phyloP scores from a whole-genome alignment of 2,797 vertebrate genomes.

The Hoplostethus mediterraneus region DNA sequence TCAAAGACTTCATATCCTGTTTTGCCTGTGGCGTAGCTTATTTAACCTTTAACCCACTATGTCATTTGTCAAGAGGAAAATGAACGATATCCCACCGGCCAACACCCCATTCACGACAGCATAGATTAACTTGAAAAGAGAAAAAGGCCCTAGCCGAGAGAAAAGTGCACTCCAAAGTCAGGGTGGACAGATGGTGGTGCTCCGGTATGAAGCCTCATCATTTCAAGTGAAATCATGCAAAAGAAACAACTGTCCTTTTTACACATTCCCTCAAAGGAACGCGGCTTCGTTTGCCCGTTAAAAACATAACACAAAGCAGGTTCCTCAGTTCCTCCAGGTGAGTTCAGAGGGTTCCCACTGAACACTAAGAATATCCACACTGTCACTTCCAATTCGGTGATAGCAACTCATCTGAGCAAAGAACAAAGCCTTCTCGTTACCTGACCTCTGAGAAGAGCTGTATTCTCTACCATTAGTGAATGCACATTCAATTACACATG shows the following conservation, averaged over 20 bases:
- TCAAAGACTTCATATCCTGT: constrained; percentile 79
- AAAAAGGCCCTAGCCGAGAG: constrained; percentile 63
- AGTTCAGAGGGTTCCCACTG: constrained; percentile 34
- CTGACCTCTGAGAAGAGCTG: constrained; percentile 67
- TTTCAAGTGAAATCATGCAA: constrained; percentile 78
- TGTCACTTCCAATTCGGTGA: constrained; percentile 63
- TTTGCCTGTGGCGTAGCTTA: constrained; percentile 72
- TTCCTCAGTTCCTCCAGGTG: constrained; percentile 51
- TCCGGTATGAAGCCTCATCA: constrained; percentile 60
- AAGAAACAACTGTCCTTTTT: constrained; percentile 67
- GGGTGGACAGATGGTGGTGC: constrained; percentile 80
- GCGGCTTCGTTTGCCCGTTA: constrained; percentile 15
- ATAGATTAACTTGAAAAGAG: constrained; percentile 76
- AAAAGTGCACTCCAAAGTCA: constrained; percentile 73
- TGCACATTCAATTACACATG: constrained; percentile 76
- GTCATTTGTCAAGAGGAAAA: constrained; percentile 77
- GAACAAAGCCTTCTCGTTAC: constrained; percentile 75
- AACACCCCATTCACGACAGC: constrained; percentile 71
- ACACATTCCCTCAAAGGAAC: constrained; percentile 64
- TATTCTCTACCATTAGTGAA: constrained; percentile 61
- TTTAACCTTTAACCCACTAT: constrained; percentile 78
- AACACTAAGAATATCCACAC: constrained; percentile 53
- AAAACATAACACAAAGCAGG: constrained; percentile 52
- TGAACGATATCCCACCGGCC: constrained; percentile 72
- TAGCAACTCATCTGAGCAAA: constrained; percentile 61